These are phyloP conservation scores for Chlorodrepanis virens DNA, from an alignment of 2,113 vertebrate genomes.

Conservation along the genomic window DNA sequence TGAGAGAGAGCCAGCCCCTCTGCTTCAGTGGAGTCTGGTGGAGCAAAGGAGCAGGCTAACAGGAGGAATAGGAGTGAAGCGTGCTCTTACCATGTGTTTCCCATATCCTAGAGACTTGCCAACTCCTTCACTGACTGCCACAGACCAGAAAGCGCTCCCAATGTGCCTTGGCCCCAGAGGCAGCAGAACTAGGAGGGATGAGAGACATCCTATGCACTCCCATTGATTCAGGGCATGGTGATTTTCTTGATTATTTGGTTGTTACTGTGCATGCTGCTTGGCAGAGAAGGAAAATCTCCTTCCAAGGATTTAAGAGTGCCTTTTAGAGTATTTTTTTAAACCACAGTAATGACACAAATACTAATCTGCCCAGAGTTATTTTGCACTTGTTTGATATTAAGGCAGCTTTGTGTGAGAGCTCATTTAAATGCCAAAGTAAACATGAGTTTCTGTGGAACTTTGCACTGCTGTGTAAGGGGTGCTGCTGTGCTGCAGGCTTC, in stretches of 20 bases:
- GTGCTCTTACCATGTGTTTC: not conserved
- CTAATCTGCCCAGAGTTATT: not conserved
- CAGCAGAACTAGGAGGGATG: not conserved
- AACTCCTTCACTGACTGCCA: not conserved
- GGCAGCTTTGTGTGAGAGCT: not conserved
- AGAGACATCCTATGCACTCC: not conserved
- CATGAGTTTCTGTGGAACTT: not conserved
- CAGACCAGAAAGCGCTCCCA: not conserved
- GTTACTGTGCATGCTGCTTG: not conserved
- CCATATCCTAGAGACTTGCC: not conserved
- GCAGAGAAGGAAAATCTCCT: not conserved
- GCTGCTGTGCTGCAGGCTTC: not conserved
- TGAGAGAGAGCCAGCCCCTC: not conserved
- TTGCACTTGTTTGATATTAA: not conserved
- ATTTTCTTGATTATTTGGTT: not conserved
- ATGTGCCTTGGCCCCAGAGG: not conserved
- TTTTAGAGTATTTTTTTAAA: not conserved
- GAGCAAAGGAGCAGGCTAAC: not conserved
- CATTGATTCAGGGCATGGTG: accelerated
- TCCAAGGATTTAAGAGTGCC: not conserved
- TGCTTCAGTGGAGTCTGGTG: not conserved
- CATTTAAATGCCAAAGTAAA: constrained; percentile 30
- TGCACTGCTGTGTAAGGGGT: not conserved
- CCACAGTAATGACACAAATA: not conserved
- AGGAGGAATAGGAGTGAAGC: not conserved